Conservation (phyloP, 2,888 invertebrate species). For the Polyommatus iphigenia region DNA sequence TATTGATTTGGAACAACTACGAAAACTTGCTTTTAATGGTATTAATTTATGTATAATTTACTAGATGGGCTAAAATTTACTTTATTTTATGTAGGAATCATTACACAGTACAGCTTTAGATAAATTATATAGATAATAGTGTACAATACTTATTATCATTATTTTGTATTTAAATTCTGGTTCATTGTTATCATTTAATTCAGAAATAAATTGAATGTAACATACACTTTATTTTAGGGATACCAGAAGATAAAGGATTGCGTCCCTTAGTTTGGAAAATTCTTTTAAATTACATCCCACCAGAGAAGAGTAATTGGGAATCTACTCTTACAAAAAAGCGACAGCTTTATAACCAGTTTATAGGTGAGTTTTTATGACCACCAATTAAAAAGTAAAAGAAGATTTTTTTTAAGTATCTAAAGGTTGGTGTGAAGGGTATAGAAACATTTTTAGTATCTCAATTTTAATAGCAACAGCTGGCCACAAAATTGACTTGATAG, state of each 20-base stretch:
- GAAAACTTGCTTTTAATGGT: slow-evolving; percentile 90
- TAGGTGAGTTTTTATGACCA: slow-evolving; percentile 74
- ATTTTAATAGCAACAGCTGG: neutral
- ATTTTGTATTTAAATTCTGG: neutral
- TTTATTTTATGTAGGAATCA: no score
- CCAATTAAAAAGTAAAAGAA: no score
- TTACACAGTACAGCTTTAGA: no score
- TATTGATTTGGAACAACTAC: slow-evolving; percentile 84
- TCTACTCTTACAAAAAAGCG: slow-evolving; percentile 86
- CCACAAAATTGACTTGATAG: neutral
- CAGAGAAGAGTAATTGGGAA: slow-evolving; percentile 84
- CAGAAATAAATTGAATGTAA: neutral
- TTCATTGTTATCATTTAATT: neutral
- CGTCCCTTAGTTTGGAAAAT: slow-evolving; percentile 94
- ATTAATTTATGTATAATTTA: slow-evolving; percentile 43
- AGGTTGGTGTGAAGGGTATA: no score
- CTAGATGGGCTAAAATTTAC: neutral
- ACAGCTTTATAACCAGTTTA: slow-evolving; percentile 89
- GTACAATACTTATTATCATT: neutral
- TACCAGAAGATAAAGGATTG: slow-evolving; percentile 92
- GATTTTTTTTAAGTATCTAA: no score
- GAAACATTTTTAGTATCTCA: neutral
- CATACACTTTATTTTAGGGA: slow-evolving; percentile 78
- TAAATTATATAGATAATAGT: no score
- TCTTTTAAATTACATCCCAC: slow-evolving; percentile 90